Conservation (phyloP, 2,888 invertebrate genomes). For the Tipula lateralis region DNA sequence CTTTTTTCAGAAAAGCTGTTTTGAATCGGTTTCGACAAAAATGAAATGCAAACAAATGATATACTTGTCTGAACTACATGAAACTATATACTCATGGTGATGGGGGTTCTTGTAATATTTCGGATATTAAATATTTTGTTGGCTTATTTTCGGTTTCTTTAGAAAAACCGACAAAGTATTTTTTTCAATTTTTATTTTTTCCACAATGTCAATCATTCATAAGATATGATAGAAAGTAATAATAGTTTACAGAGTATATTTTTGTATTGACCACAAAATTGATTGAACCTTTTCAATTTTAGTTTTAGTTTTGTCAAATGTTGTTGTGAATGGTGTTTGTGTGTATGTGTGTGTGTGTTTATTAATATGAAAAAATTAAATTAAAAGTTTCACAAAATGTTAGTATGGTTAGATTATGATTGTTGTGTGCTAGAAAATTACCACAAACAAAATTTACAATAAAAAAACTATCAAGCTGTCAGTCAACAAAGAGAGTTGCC, state of each 20-base stretch:
- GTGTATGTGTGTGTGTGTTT: not conserved
- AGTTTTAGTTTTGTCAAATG: not conserved
- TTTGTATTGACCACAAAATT: not conserved
- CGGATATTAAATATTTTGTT: not conserved
- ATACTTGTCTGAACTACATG: not conserved
- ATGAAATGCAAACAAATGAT: not conserved
- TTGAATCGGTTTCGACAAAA: not conserved
- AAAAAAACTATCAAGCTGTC: constrained; percentile 4
- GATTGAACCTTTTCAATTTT: constrained; percentile 7
- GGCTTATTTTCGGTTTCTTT: not conserved
- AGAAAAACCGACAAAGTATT: not conserved
- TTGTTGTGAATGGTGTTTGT: not conserved
- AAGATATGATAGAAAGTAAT: not conserved
- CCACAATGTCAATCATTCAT: not conserved
- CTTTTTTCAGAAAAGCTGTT: not conserved
- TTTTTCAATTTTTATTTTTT: not conserved
- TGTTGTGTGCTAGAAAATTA: not conserved
- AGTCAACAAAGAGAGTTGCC: not conserved
- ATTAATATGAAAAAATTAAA: not conserved
- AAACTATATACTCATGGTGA: not conserved
- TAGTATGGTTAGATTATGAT: not conserved
- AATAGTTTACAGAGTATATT: not conserved
- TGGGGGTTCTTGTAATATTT: not conserved
- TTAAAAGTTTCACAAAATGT: not conserved
- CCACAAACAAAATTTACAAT: not conserved